phyloP scores from a whole-genome alignment of 2,797 vertebrate species.

The Pyrocephalus nanus region DNA sequence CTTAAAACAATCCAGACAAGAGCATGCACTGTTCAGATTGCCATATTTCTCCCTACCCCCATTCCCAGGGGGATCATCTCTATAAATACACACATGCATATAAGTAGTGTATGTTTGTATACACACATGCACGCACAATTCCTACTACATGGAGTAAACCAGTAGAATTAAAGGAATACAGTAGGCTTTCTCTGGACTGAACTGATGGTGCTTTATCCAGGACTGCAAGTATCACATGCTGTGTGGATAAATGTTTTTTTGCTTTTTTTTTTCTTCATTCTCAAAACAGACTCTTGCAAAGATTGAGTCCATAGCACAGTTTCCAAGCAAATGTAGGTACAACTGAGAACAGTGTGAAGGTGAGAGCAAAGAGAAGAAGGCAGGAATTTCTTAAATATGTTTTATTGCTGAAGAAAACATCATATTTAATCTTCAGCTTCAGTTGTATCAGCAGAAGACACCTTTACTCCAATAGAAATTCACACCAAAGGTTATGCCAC shows the following conservation, averaged over 20 bases:
- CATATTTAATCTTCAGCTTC: not conserved
- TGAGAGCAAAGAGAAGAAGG: not conserved
- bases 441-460: not conserved
- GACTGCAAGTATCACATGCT: not conserved
- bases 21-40: slow-evolving; percentile 23
- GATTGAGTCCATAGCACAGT: not conserved
- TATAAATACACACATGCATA: not conserved
- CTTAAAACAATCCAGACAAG: slow-evolving; percentile 53
- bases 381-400: not conserved
- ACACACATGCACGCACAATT: not conserved
- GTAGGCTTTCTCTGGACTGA: not conserved
- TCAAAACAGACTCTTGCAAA: not conserved
- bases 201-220: not conserved
- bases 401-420: not conserved
- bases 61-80: not conserved
- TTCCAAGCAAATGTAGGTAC: not conserved
- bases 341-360: not conserved
- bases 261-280: not conserved
- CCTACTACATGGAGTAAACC: not conserved
- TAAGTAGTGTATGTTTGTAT: not conserved
- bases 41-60: not conserved
- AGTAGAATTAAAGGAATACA: not conserved
- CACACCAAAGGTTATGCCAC: not conserved
- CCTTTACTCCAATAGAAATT: not conserved
- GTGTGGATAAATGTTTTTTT: not conserved